Evolutionary conservation across 1,140 invertebrate species (phyloP).

Genomic region (Pteromalus puparum): DNA sequence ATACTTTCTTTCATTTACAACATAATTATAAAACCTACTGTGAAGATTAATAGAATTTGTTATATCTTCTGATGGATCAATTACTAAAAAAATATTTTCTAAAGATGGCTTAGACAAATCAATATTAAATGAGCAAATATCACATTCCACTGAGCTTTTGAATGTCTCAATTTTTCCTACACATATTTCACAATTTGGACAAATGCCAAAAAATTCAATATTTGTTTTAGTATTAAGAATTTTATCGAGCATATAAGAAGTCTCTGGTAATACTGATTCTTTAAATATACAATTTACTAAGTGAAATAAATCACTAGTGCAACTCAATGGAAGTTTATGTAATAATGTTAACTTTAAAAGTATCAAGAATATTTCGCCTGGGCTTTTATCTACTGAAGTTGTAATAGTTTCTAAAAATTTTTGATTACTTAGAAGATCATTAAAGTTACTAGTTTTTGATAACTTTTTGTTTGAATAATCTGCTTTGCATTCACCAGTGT

Average conservation of each 20-base stretch:
- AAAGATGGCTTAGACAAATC: background rate
- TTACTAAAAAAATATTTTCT: slow-evolving; percentile 15
- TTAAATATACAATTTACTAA: too few species aligned
- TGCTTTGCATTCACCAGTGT: background rate
- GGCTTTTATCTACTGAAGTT: background rate
- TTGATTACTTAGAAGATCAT: background rate
- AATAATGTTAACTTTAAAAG: background rate
- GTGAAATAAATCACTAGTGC: background rate
- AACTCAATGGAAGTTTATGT: background rate
- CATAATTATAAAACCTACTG: slow-evolving; percentile 12
- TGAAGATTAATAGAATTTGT: background rate
- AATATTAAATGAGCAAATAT: background rate
- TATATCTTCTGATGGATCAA: slow-evolving; percentile 18
- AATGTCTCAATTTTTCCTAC: background rate
- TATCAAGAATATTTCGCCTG: background rate
- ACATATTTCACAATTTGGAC: slow-evolving; percentile 9
- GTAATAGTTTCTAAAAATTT: background rate
- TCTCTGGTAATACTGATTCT: too few species aligned
- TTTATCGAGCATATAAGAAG: background rate
- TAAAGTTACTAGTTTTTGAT: background rate
- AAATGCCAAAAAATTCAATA: background rate
- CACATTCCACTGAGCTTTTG: background rate
- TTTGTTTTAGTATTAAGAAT: background rate
- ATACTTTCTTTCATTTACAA: slow-evolving; percentile 9
- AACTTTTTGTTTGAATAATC: background rate